Evolutionary conservation across 2,113 vertebrate genomes (phyloP), one percentile per base, ranked within the genome.

Genomic region (Acrocephalus arundinaceus): DNA sequence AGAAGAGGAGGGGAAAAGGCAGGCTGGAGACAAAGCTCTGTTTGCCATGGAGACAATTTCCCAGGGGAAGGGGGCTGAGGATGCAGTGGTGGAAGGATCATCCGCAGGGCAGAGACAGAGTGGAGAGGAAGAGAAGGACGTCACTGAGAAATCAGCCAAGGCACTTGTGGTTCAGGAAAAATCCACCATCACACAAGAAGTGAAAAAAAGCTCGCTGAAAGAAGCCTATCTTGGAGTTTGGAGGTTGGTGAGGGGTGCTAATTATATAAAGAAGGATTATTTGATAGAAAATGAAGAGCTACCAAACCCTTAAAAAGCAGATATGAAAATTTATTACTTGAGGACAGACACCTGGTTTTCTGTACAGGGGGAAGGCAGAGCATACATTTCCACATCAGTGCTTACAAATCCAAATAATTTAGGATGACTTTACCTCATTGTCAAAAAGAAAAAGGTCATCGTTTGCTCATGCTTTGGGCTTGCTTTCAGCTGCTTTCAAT

Each of bases 201-300:
- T 74, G 31, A 96, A 90, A 82, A 96, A 62, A 77, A 98, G 92
- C 82, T 97, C 96, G 0, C 75, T 98, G 78, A 98, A 98, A 57
- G 98, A 99, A 91, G 98, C 98, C 90, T 99, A 99, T 52, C 96
- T 98, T 7, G 98, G 98, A 48, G 98, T 99, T 78, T 99, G 98
- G 99, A 97, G 99, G 75, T 98, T 99, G 86, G 97, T 99, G 93
- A 98, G 98, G 88, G 98, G 98, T 28, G 96, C 98, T 88, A 98
- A 98, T 93, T 98, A 99, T 49, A 90, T 98, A 86, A 99, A 99
- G 96, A 99, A 99, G 93, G 99, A 99, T 95, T 98, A 98, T 85
- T 97, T 99, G 96, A 97, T 99, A 90, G 98, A 99, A 76, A 99
- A 99, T 65, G 99, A 99, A 97, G 99, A 99, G 95, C 96, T 99